Base-by-base conservation (phyloP, 2,797 vertebrate genomes). In the Onychomys leucogaster region DNA sequence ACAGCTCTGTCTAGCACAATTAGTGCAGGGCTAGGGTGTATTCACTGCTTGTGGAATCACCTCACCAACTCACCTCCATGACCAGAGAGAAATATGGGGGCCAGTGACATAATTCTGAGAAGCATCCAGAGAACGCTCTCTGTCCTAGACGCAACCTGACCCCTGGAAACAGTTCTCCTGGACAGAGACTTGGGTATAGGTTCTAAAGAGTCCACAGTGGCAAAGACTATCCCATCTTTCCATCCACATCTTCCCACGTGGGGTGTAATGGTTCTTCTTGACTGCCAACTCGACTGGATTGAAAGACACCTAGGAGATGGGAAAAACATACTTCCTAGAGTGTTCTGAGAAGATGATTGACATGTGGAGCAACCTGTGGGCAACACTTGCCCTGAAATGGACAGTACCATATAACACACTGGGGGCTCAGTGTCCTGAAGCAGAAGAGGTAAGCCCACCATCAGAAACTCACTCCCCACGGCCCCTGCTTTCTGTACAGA, bases 1-100 rank as follows among this genome's bases (percentile, higher is more conserved):
- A 97, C 98, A 98, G 98, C 97, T 97, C 98, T 98, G 98, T 98
- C 99, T 98, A 95, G 98, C 97, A 97, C 98, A 98, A 97, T 98
- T 98, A 98, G 96, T 5, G 92, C 14, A 0, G 82, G 75, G 96
- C 97, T 95, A 77, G 96, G 98, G 97, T 94, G 94, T 95, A 95
- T 46, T 29, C 43, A 1, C 1, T 82, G 61, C 78, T 34, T 61
- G 8, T 0, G 2, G 93, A 52, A 94, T 90, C 94, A 65, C 93
- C 92, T 77, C n/a, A 77, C 67, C 91, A 21, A 69, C 16, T 89
- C 90, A 43, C 81, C 94, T 92, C 86, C 78, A 0, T 0, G 27
- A 69, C 2, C 6, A 89, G 80, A 78, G 27, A 67, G 90, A 63
- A 61, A 34, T 89, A 37, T 3, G 29, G 16, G 13, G 63, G 43